Evolutionary conservation across 1,140 invertebrate genomes (phyloP), one percentile per base, ranked within the genome.

Genomic region (Trachymyrmex septentrionalis): DNA sequence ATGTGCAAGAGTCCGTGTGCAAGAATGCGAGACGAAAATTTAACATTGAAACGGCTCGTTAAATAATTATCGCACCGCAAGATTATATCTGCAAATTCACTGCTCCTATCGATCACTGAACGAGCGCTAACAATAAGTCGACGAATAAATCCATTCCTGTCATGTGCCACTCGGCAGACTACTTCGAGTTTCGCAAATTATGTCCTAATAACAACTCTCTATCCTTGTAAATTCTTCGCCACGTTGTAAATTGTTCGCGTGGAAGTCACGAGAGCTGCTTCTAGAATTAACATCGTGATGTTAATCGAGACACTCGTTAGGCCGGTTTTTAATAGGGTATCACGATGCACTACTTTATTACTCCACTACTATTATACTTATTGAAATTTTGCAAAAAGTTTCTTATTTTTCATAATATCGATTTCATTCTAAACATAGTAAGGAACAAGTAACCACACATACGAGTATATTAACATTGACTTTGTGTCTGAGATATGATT

Each of bases 121-220:
- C 84, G 30, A 86, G 63, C 75, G 19, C 21, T 80, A 80, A 85
- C 66, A 50, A 69, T 69, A 69, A 69, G 38, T 85, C 61, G 48
- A 78, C 82, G 7, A 85, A 85, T 76, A 85, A 85, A 77, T 77
- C 30, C 27, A 86, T 86, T 44, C 3, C n/a, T 38, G 71, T 44
- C 50, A 14, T n/a, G 16, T 69, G 30, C 50, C 16, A 4, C 19
- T 7, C 27, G 48, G 48, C 12, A 27, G 63, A 71, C 19, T 53
- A 81, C 38, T 57, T 84, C 27, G 34, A 75, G 55, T 53, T 84
- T 61, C 67, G 57, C 77, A 16, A 64, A 64, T 59, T 81, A 64
- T 57, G 19, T 14, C 57, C n/a, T 76, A 76, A 85, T 85, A 71
- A 81, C 66, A 50, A 71, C 34, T 66, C 34, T 57, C 19, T 27